A percentile compares a stretch with the other conserved stretches of the same genome.
Conservation (phyloP, 1,140 invertebrate genomes). For the Brachystomella parvula region DNA sequence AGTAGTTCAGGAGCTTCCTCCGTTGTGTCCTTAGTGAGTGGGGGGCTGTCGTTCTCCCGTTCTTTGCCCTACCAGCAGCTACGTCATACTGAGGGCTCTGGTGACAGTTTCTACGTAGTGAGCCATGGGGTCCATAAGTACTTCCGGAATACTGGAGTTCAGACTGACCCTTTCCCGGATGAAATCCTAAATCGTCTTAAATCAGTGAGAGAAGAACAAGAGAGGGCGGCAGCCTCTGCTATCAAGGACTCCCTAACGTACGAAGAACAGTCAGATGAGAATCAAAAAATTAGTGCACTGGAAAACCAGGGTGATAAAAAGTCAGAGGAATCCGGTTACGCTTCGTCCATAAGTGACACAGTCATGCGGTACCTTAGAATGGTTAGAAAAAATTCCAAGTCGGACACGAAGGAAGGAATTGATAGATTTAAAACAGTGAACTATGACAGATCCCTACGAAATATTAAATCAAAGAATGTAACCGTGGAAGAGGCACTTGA, state of each 20-base stretch:
- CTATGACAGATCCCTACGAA: conserved; percentile 72
- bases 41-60: conserved; percentile 22
- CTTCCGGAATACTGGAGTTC: conserved; percentile 26
- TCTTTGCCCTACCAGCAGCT: neutral
- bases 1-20: conserved; percentile 32
- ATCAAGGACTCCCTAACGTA: too few relatives aligned
- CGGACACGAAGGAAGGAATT: conserved; percentile 62
- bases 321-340: conserved; percentile 62
- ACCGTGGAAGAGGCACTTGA: conserved; percentile 37
- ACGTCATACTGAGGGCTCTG: neutral
- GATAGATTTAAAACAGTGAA: conserved; percentile 79
- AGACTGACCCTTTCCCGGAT: conserved; percentile 37
- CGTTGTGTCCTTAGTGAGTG: conserved; percentile 25
- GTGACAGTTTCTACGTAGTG: neutral
- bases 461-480: conserved; percentile 66
- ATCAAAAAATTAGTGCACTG: too few relatives aligned
- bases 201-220: conserved; percentile 46
- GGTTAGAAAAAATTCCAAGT: conserved; percentile 69
- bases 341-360: conserved; percentile 73
- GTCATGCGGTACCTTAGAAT: conserved; percentile 73
- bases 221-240: too few relatives aligned
- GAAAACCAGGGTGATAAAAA: conserved; percentile 42
- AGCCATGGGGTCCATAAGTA: neutral
- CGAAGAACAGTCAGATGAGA: too few relatives aligned
- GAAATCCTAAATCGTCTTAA: conserved; percentile 27